Evolutionary conservation across 2,797 vertebrate genomes (phyloP).

Genomic region (Clarias platycephalus): DNA sequence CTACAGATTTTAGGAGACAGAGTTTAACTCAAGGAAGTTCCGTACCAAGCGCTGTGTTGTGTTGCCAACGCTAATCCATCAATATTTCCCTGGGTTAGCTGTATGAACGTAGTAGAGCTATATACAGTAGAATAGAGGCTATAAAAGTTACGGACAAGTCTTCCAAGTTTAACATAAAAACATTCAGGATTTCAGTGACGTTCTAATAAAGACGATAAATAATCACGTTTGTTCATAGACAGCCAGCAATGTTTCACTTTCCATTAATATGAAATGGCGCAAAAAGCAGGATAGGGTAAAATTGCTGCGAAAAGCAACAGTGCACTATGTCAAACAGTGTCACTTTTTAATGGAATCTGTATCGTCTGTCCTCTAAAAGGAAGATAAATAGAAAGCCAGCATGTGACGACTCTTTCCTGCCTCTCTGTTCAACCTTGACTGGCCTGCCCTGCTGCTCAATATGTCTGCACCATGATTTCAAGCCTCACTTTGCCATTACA

Average conservation of each 20-base stretch:
- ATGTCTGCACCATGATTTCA: constrained; percentile 75
- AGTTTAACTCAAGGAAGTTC: neutral
- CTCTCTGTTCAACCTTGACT: constrained; percentile 73
- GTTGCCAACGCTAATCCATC: constrained; percentile 30
- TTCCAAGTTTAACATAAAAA: constrained; percentile 5
- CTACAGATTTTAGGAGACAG: constrained; percentile 29
- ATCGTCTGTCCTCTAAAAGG: constrained; percentile 50
- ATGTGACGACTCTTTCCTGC: constrained; percentile 66
- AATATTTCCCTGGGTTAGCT: constrained; percentile 12
- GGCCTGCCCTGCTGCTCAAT: constrained; percentile 70
- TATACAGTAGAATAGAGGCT: neutral
- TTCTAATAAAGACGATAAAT: constrained; percentile 18
- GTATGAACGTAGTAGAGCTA: constrained; percentile 12
- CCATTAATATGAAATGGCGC: neutral
- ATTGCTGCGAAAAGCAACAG: constrained; percentile 3
- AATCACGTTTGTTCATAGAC: constrained; percentile 13
- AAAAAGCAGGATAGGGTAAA: constrained; percentile 18
- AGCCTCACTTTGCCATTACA: constrained; percentile 76
- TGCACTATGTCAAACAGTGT: constrained; percentile 20
- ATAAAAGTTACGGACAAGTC: neutral
- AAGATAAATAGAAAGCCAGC: constrained; percentile 49
- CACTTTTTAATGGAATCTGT: constrained; percentile 32
- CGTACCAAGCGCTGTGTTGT: constrained; percentile 8
- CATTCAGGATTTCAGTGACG: neutral
- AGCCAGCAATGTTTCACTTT: neutral